A percentile compares a stretch with the other conserved stretches of the same genome.
These are phyloP conservation scores for Coelopa pilipes DNA, from an alignment of 2,888 invertebrate genomes.

Conservation along the genomic window DNA sequence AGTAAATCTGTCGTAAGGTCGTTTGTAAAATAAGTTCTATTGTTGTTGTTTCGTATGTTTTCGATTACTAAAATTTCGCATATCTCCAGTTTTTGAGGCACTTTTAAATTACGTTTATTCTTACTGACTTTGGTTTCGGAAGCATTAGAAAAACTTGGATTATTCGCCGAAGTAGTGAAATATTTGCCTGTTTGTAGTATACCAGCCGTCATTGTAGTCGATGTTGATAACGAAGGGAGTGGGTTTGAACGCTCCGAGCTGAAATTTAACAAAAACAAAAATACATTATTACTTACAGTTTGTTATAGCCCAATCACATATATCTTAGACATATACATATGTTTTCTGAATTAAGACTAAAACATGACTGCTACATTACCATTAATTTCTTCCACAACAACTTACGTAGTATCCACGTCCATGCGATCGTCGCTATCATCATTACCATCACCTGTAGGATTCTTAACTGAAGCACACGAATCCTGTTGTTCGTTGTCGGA, in stretches of 20 bases:
- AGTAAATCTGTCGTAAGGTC: background rate
- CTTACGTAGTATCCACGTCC: conserved; percentile 65
- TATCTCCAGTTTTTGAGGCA: conserved; percentile 47
- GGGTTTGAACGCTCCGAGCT: conserved; percentile 63
- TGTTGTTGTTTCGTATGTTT: conserved; percentile 33
- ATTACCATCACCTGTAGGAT: conserved; percentile 47
- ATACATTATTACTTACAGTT: conserved; percentile 40
- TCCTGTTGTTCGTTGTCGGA: conserved; percentile 52
- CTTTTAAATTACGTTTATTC: conserved; percentile 71
- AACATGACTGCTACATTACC: too few relatives aligned
- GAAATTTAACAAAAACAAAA: conserved; percentile 26
- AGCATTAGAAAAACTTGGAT: conserved; percentile 59
- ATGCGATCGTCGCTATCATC: conserved; percentile 55
- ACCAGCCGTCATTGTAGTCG: conserved; percentile 66
- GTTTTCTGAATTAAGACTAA: too few relatives aligned
- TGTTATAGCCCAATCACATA: background rate
- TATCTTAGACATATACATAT: too few relatives aligned
- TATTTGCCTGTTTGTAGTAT: conserved; percentile 67
- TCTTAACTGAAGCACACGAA: conserved; percentile 7
- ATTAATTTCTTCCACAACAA: conserved; percentile 21
- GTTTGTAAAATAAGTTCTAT: background rate
- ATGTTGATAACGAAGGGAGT: conserved; percentile 66
- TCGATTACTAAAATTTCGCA: conserved; percentile 33
- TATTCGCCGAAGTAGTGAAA: conserved; percentile 54
- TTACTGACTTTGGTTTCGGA: conserved; percentile 98